Evolutionary conservation across 2,113 vertebrate species (phyloP), one percentile per base, ranked within the genome.

Genomic region (Sialia sialis): DNA sequence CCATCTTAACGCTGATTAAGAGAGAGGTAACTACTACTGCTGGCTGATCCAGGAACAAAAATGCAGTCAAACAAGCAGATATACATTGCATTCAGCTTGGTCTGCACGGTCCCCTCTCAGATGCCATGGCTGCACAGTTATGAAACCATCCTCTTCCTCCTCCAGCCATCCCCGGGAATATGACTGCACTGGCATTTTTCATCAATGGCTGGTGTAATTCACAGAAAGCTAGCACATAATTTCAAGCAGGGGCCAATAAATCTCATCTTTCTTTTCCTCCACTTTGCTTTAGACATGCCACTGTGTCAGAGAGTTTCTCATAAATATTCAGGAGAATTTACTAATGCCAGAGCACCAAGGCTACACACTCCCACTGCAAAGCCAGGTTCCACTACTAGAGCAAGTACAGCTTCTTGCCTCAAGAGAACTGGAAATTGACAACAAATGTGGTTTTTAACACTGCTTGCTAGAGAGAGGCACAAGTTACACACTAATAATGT

Each of bases 21-120:
- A 56, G 55, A 68, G 43, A 62, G 41, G 59, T 26, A 75, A 36
- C 66, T 78, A 9, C 76, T 60, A 38, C 39, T 68, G 36, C 81
- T 84, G 81, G 38, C 62, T 93, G 44, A 66, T 48, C 18, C 39
- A 23, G 46, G 16, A 55, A 62, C 38, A 30, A 76, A 60, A 78
- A 30, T 0, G 1, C 2, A 49, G 76, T 46, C 80, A 51, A 18
- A 34, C 48, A 44, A 44, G 15, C 30, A 87, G 69, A 16, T 8
- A 36, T 0, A 8, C 26, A 6, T 20, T 44, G 8, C 23, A 6
- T 21, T 38, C 6, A 15, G 72, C 32, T 36, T 22, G 9, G 34
- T 51, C 30, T 43, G 58, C n/a, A 7, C 0, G 4, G 43, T 56
- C 19, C 32, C 26, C 34, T 66, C 60, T 32, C 49, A 29, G 36